Evolutionary conservation across 2,888 invertebrate species (phyloP).

Genomic region (Portevinia maculata): DNA sequence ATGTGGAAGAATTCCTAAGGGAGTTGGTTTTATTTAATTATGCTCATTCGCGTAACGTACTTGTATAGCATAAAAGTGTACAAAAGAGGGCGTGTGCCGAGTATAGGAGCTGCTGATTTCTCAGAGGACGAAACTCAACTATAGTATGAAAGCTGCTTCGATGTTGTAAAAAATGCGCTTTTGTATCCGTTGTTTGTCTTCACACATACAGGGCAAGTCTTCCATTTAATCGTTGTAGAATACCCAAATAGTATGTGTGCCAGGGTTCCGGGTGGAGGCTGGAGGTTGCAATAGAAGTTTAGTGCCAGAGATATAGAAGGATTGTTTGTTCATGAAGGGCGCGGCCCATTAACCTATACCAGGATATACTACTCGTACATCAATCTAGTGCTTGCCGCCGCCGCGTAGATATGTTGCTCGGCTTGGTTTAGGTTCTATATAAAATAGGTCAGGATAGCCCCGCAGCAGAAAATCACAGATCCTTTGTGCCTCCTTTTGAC

Average conservation of each 20-base stretch:
- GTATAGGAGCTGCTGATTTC: not conserved
- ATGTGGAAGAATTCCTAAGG: conserved; percentile 46
- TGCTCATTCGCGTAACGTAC: conserved; percentile 15
- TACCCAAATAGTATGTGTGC: conserved; percentile 21
- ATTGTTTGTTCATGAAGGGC: not conserved
- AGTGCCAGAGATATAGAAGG: not conserved
- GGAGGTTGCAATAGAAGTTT: not conserved
- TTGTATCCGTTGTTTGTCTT: conserved; percentile 7
- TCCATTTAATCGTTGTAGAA: conserved; percentile 36
- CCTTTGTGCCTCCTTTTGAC: conserved; percentile 6
- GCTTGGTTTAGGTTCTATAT: conserved; percentile 1
- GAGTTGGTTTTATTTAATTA: conserved; percentile 50
- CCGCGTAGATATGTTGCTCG: not conserved
- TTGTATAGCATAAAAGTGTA: not conserved
- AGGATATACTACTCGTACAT: not conserved
- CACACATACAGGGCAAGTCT: not conserved
- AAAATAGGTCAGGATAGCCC: conserved; percentile 1
- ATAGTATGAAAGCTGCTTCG: not conserved
- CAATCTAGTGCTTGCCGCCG: not conserved
- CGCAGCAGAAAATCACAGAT: not conserved
- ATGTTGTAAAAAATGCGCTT: not conserved
- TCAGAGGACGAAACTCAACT: conserved; percentile 8
- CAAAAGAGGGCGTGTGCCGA: conserved; percentile 16
- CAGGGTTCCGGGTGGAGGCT: too few relatives aligned
- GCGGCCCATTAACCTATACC: not conserved